Evolutionary conservation across 2,113 vertebrate genomes (phyloP).

Genomic region (Solea solea): DNA sequence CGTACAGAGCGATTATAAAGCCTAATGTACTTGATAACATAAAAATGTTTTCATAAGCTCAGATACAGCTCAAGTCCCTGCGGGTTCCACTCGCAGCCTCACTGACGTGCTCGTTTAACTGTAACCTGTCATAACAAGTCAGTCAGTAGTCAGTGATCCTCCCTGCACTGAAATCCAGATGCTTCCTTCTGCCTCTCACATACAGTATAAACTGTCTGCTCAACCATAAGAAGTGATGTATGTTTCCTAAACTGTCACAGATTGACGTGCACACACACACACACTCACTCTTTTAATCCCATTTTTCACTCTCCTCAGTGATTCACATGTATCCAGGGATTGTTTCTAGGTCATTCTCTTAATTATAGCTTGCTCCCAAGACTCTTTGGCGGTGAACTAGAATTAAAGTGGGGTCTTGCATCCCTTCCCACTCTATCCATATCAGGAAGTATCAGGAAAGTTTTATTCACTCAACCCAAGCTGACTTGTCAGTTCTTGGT

Average conservation of each 20-base stretch:
- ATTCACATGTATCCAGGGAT: constrained; percentile 42
- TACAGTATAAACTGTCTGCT: background rate
- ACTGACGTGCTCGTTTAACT: background rate
- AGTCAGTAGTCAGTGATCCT: background rate
- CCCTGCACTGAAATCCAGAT: background rate
- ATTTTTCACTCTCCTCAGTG: constrained; percentile 35
- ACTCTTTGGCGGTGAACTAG: constrained; percentile 34
- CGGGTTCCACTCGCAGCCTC: background rate
- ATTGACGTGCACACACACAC: constrained; percentile 6
- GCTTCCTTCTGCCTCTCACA: background rate
- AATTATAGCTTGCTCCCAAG: constrained; percentile 63
- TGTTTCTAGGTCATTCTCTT: constrained; percentile 68
- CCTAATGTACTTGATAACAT: constrained; percentile 2
- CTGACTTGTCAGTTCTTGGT: no score
- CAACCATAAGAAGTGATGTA: background rate
- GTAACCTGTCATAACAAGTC: constrained; percentile 41
- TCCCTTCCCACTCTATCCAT: background rate
- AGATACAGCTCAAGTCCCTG: background rate
- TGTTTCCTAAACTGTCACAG: background rate
- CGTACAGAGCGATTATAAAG: background rate
- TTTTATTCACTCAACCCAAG: no score
- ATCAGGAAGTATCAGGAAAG: no score
- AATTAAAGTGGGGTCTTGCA: constrained; percentile 11
- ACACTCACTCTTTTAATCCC: constrained; percentile 26
- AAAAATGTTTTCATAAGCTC: constrained; percentile 5